Evolutionary conservation across 2,113 vertebrate species (phyloP).

Genomic region (Megaceryle torquata): DNA sequence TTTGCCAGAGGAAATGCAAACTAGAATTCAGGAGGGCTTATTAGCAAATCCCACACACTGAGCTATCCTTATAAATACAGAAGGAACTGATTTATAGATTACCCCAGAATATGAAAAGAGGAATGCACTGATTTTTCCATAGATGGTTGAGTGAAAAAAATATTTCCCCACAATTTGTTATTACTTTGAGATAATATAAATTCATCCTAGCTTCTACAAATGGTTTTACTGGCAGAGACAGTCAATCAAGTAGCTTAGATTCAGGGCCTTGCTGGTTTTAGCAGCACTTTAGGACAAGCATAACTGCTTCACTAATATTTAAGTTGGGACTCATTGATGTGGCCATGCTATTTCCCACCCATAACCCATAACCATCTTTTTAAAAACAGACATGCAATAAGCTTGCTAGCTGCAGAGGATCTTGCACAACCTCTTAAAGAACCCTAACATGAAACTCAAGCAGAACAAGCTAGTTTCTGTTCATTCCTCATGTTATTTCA

Average conservation of each 20-base stretch:
- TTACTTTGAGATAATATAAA: not conserved
- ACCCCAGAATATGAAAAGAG: not conserved
- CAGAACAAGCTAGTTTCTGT: not conserved
- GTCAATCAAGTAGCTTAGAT: not conserved
- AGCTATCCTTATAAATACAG: not conserved
- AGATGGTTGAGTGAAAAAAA: slow-evolving; percentile 6
- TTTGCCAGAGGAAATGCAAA: not conserved
- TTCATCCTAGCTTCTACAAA: not conserved
- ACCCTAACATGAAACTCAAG: not conserved
- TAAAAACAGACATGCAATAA: not conserved
- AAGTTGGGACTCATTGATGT: not conserved
- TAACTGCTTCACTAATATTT: not conserved
- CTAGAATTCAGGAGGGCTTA: not conserved
- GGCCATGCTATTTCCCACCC: not conserved
- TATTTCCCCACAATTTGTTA: not conserved
- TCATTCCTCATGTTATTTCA: not conserved
- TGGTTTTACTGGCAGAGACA: not conserved
- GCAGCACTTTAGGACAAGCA: not conserved
- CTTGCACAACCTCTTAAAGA: not conserved
- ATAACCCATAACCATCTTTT: not conserved
- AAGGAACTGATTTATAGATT: not conserved
- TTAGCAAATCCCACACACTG: slow-evolving; percentile 12
- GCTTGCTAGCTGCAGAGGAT: not conserved
- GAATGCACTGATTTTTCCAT: not conserved
- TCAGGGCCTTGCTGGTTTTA: not conserved